These are phyloP conservation scores for Siniperca obscura DNA, from an alignment of 2,797 vertebrate genomes.

Conservation along the genomic window DNA sequence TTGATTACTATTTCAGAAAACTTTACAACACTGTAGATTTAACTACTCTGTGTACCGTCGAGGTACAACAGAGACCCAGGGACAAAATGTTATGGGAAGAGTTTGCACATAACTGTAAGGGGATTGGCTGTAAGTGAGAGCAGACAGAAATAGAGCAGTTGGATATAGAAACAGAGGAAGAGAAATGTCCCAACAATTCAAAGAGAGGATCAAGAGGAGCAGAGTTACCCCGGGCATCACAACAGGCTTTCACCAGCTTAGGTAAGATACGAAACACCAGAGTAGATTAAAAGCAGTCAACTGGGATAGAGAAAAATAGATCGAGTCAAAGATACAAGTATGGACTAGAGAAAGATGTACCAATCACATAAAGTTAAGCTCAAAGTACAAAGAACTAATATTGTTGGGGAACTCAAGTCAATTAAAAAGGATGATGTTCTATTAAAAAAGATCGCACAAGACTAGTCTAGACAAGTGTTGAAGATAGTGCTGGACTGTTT, in stretches of 20 bases:
- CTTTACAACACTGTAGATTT: conserved; percentile 71
- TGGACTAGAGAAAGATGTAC: conserved; percentile 41
- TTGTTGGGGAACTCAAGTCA: conserved; percentile 14
- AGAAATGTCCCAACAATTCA: conserved; percentile 55
- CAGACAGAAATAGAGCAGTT: conserved; percentile 61
- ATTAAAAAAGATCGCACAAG: conserved; percentile 38
- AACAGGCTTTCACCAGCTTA: conserved; percentile 48
- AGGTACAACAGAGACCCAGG: conserved; percentile 54
- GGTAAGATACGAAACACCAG: conserved; percentile 57
- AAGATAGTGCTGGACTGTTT: conserved; percentile 59
- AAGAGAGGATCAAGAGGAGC: conserved; percentile 62
- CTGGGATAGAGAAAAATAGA: conserved; percentile 41
- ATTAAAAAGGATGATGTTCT: conserved; percentile 31
- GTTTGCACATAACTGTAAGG: conserved; percentile 50
- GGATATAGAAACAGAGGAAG: conserved; percentile 57
- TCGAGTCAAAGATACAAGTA: conserved; percentile 42
- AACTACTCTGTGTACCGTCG: conserved; percentile 48
- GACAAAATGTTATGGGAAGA: conserved; percentile 44
- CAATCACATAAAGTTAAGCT: conserved; percentile 31
- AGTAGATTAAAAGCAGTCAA: conserved; percentile 56
- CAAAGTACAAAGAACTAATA: conserved; percentile 40
- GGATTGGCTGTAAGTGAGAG: conserved; percentile 49
- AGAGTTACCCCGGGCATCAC: conserved; percentile 57
- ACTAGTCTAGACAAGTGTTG: conserved; percentile 47
- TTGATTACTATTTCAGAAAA: conserved; percentile 64